These are phyloP conservation scores for Cryptocheilus praepositus DNA, from an alignment of 2,888 invertebrate genomes.

Conservation along the genomic window DNA sequence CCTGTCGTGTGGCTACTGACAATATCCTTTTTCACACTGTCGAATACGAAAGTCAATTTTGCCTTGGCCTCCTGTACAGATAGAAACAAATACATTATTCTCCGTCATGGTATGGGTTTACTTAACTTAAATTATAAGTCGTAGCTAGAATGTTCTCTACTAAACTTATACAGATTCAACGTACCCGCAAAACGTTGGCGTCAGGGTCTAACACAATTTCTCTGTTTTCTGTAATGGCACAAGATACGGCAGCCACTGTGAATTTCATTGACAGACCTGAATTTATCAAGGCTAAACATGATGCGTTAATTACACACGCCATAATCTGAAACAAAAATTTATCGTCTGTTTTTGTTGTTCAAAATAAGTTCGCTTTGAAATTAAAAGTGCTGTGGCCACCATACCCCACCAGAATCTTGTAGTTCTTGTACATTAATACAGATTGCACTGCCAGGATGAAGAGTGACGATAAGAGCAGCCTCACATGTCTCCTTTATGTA, in stretches of 20 bases:
- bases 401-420: conserved; percentile 88
- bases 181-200: conserved; percentile 73
- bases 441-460: conserved; percentile 89
- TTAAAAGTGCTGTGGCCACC: conserved; percentile 44
- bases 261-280: conserved; percentile 89
- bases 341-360: conserved; percentile 1
- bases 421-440: conserved; percentile 89
- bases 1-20: conserved; percentile 84
- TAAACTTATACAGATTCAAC: not conserved
- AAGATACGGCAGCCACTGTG: conserved; percentile 87
- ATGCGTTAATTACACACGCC: conserved; percentile 88
- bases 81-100: conserved; percentile 53
- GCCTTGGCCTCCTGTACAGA: conserved; percentile 77
- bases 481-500: conserved; percentile 87
- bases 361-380: not conserved
- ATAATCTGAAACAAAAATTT: conserved; percentile 80
- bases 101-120: not conserved
- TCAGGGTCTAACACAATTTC: conserved; percentile 81
- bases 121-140: not conserved
- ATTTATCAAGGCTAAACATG: conserved; percentile 88
- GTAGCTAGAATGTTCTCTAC: conserved; percentile 36
- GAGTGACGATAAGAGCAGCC: conserved; percentile 80
- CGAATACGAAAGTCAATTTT: conserved; percentile 85
- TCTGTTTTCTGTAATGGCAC: conserved; percentile 80
- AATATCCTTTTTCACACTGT: conserved; percentile 79